phyloP scores from a whole-genome alignment of 23 tunicate species.

The Ciona savignyi region DNA sequence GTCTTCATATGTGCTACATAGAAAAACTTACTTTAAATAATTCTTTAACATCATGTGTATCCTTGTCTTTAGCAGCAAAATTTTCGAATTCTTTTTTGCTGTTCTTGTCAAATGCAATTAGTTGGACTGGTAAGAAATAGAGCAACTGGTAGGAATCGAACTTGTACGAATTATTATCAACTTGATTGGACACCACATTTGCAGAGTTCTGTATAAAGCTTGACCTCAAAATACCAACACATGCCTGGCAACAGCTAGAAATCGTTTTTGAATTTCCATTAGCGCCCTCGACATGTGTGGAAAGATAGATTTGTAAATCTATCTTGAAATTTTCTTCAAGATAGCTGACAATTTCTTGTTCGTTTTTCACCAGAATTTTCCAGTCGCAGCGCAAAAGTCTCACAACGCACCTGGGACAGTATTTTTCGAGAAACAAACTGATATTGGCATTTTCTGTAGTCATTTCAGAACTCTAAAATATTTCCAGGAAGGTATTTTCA shows the following conservation, averaged over 20 bases:
- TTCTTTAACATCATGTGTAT: slow-evolving; percentile 10
- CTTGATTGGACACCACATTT: background rate
- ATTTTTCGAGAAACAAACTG: no score
- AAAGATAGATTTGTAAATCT: background rate
- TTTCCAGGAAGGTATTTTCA: no score
- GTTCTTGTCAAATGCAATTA: background rate
- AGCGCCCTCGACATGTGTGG: background rate
- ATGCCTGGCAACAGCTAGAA: slow-evolving; percentile 10
- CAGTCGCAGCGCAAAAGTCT: background rate
- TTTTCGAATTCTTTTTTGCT: background rate
- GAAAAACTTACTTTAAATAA: slow-evolving; percentile 4
- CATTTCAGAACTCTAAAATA: no score
- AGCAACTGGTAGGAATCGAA: slow-evolving; percentile 5
- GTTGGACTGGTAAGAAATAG: slow-evolving; percentile 14
- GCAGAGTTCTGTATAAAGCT: slow-evolving; percentile 5
- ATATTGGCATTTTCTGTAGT: no score
- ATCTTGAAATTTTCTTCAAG: background rate
- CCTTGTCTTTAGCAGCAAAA: background rate
- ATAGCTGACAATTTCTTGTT: background rate
- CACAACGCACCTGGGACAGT: slow-evolving; percentile 2
- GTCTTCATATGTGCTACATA: no score
- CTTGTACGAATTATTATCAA: background rate
- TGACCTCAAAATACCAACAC: slow-evolving; percentile 11
- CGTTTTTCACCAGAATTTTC: background rate
- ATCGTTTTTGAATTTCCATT: background rate